Base-by-base conservation (phyloP, 2,113 vertebrate genomes). In the Syngnathus floridae region DNA sequence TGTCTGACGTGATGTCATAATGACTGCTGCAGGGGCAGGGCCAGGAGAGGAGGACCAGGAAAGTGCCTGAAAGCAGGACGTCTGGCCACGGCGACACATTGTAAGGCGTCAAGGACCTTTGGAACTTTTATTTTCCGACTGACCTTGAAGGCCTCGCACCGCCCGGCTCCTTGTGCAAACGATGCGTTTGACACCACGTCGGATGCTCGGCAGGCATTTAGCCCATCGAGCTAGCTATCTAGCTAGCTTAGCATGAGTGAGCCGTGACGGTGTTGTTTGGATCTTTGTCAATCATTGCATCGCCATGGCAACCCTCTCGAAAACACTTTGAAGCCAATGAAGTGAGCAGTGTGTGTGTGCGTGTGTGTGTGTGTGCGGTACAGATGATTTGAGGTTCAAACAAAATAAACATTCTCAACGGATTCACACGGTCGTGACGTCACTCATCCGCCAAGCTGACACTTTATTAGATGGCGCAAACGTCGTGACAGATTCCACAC, bases 21-120 rank as follows among this genome's bases (percentile, higher is more conserved):
- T 73, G n/a, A 82, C 74, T 12, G 2, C 76, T 76, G 14, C 72
- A 89, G 88, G 86, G 64, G 72, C 62, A 0, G 70, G 76, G 52
- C 69, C 75, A n/a, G 71, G 17, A 7, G 72, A 74, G 38, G 58
- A 55, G 54, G 62, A 71, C 0, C 70, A 82, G 0, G 56, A 82
- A 31, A 71, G 82, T 82, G 80, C 76, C 75, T 72, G 84, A 81
- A 79, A 82, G 82, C 35, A 59, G 51, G 19, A 40, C 7, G 22
- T 26, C 37, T 7, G 12, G 76, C 66, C 72, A 45, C 77, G 73
- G 70, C 74, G 65, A 75, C 71, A 68, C 63, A 62, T 0, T 26
- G 77, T 66, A 16, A 64, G 71, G 70, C 62, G 70, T 67, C 2
- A 64, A 56, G 37, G 63, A 70, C 65, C 70, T 10, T 43, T 36